These are phyloP conservation scores for Gnatocerus cornutus DNA, from an alignment of 2,888 invertebrate genomes.

Conservation along the genomic window DNA sequence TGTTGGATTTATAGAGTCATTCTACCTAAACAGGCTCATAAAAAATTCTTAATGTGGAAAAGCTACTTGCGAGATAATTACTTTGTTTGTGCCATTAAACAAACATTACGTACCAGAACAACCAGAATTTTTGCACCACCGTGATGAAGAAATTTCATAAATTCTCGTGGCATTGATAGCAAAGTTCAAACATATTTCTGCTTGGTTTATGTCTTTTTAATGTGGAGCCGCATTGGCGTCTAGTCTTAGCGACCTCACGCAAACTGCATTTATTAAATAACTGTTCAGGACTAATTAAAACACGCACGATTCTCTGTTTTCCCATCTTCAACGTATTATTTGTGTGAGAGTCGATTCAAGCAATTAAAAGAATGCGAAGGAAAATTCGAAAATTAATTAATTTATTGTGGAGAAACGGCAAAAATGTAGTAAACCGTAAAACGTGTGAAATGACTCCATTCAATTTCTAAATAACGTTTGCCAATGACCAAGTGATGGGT, in stretches of 20 bases:
- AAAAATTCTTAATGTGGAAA: constrained; percentile 16
- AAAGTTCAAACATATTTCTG: neutral
- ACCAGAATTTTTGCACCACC: too few species aligned
- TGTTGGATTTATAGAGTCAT: constrained; percentile 22
- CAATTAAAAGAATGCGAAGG: constrained; percentile 6
- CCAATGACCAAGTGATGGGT: neutral
- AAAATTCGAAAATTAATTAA: constrained; percentile 9
- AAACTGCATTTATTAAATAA: constrained; percentile 10
- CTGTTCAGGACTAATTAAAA: constrained; percentile 15
- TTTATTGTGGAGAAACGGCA: neutral
- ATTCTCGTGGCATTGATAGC: neutral
- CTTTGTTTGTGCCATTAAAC: neutral
- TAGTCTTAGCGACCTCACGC: constrained; percentile 7
- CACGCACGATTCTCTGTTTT: constrained; percentile 1
- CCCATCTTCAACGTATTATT: constrained; percentile 15
- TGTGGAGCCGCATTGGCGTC: neutral
- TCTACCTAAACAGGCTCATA: neutral
- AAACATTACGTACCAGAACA: too few species aligned
- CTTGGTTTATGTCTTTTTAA: neutral
- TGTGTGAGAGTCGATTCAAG: neutral
- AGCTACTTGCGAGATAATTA: neutral
- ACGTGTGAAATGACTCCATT: constrained; percentile 4
- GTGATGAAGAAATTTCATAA: too few species aligned
- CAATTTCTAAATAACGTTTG: neutral
- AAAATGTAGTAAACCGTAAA: constrained; percentile 4